These are phyloP conservation scores for Vannuccia rotundouncinata DNA, from an alignment of 2,888 invertebrate genomes.

Conservation along the genomic window DNA sequence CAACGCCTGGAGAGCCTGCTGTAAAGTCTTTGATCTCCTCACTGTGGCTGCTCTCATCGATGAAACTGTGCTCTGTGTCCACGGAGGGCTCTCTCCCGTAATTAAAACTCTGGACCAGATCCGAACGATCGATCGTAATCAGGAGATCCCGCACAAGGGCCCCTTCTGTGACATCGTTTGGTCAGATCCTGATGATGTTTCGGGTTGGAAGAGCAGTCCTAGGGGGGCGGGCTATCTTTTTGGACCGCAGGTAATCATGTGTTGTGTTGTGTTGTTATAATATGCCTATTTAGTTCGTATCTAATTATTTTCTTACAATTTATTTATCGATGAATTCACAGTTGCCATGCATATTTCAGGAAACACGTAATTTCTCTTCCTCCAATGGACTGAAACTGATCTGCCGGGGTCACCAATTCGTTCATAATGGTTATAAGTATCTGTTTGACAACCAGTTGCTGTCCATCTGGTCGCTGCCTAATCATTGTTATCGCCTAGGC, in stretches of 20 bases:
- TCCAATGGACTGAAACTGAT: conserved; percentile 85
- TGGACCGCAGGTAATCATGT: conserved; percentile 85
- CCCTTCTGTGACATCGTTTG: conserved; percentile 83
- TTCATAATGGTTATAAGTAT: conserved; percentile 94
- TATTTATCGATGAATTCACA: too few relatives aligned
- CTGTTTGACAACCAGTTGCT: conserved; percentile 94
- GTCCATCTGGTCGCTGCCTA: conserved; percentile 97
- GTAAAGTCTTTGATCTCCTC: conserved; percentile 90
- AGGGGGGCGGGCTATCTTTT: conserved; percentile 96
- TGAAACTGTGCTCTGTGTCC: conserved; percentile 89
- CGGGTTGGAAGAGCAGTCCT: conserved; percentile 85
- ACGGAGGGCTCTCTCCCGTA: conserved; percentile 93
- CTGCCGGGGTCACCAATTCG: conserved; percentile 95
- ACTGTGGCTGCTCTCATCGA: conserved; percentile 97
- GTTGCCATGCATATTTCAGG: too few relatives aligned
- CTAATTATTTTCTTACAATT: too few relatives aligned
- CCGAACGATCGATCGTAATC: conserved; percentile 83
- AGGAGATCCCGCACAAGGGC: conserved; percentile 96
- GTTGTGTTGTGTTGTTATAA: too few relatives aligned
- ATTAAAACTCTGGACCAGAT: conserved; percentile 94
- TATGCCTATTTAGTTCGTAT: too few relatives aligned
- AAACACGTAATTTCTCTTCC: conserved; percentile 68
- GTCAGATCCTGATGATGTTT: conserved; percentile 97
- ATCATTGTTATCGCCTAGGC: conserved; percentile 98
- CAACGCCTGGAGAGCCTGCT: conserved; percentile 97